Evolutionary conservation across 2,888 invertebrate genomes (phyloP).

Genomic region (Stratiomys singularior): DNA sequence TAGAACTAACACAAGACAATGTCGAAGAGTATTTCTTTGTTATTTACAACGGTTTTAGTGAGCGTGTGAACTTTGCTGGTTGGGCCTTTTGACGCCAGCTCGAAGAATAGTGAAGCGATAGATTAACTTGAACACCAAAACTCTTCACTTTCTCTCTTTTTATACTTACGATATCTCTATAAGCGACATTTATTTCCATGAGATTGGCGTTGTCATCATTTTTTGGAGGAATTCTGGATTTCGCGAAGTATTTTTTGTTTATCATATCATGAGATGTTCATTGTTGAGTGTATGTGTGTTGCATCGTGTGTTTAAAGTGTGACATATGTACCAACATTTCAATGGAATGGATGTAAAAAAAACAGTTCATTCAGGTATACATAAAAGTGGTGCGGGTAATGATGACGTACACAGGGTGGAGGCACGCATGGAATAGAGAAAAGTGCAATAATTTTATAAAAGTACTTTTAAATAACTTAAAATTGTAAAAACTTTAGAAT

Average conservation of each 20-base stretch:
- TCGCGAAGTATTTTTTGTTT: not conserved
- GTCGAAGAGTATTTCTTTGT: not conserved
- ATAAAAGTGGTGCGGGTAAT: not conserved
- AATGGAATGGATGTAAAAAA: not conserved
- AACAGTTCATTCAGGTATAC: constrained; percentile 14
- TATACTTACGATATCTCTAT: constrained; percentile 58
- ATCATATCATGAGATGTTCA: not conserved
- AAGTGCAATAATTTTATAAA: constrained; percentile 28
- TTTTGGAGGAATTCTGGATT: constrained; percentile 52
- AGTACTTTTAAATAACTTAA: not conserved
- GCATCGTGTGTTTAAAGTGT: not conserved
- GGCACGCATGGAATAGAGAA: constrained; percentile 45
- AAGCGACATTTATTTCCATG: constrained; percentile 56
- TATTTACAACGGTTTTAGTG: not conserved
- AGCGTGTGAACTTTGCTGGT: not conserved
- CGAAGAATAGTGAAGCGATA: not conserved
- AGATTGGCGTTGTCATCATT: constrained; percentile 54
- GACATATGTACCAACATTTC: not conserved
- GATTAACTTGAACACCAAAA: constrained; percentile 22
- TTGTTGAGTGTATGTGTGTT: not conserved
- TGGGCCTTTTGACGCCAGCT: not conserved
- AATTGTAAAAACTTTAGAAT: no score
- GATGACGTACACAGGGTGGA: constrained; percentile 21
- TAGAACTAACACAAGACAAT: no score
- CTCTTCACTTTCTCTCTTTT: not conserved